A percentile compares a stretch with the other conserved stretches of the same genome.
Evolutionary conservation across 1,140 invertebrate genomes (phyloP).

Genomic region (Coelopa frigida): DNA sequence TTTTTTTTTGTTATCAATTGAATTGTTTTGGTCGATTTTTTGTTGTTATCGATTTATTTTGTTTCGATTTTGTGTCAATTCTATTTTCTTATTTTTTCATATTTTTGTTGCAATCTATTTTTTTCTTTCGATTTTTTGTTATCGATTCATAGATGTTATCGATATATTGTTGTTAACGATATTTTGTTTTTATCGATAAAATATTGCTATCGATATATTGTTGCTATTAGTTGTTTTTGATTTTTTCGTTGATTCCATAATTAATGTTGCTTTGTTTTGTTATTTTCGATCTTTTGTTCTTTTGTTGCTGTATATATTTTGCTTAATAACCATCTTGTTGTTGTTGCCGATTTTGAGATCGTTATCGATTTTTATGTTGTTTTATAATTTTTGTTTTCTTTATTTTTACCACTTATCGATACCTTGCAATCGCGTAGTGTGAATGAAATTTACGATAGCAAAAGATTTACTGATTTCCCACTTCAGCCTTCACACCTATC

Average conservation of each 20-base stretch:
- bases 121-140: background rate
- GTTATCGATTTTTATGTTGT: too few species aligned
- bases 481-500: too few species aligned
- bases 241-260: background rate
- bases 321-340: too few species aligned
- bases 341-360: too few species aligned
- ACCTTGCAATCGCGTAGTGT: too few species aligned
- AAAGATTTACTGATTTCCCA: too few species aligned
- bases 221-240: background rate
- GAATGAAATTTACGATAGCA: too few species aligned
- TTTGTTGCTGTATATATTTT: too few species aligned
- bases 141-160: background rate
- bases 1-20: constrained; percentile 10
- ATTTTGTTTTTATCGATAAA: constrained; percentile 4
- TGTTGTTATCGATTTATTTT: constrained; percentile 7
- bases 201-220: background rate
- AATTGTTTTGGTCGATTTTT: constrained; percentile 6
- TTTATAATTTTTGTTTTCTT: too few species aligned
- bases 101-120: constrained; percentile 2
- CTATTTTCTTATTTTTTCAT: background rate
- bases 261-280: too few species aligned
- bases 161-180: background rate
- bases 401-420: too few species aligned
- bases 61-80: background rate
- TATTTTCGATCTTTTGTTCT: too few species aligned